Conservation (phyloP, 1,140 invertebrate species). For the Glomeris maerens region DNA sequence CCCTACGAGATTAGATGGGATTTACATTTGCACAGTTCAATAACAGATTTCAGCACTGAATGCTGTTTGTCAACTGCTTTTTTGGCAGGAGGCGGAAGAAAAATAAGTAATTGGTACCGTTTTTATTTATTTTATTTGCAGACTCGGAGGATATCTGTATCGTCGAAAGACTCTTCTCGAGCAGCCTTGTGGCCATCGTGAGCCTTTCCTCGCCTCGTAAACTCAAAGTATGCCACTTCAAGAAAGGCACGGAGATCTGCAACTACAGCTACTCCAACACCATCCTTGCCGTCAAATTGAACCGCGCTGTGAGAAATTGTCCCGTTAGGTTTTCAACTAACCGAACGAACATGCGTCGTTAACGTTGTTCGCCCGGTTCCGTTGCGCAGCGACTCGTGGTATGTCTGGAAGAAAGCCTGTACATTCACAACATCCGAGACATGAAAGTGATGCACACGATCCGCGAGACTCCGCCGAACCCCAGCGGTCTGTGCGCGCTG, state of each 20-base stretch:
- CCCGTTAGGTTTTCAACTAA: not conserved
- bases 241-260: conserved; percentile 96
- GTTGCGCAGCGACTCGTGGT: conserved; percentile 81
- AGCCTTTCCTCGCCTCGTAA: conserved; percentile 80
- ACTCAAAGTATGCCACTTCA: conserved; percentile 93
- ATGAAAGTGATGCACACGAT: conserved; percentile 99
- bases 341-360: conserved; percentile 5
- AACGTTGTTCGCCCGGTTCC: conserved; percentile 8
- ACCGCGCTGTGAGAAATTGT: conserved; percentile 63
- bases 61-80: too few relatives aligned
- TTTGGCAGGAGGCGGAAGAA: not conserved
- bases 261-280: conserved; percentile 97
- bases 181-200: conserved; percentile 89
- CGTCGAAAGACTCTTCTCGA: conserved; percentile 91
- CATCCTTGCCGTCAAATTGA: conserved; percentile 89
- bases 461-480: conserved; percentile 91
- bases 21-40: not conserved
- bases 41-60: not conserved
- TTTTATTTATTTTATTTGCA: conserved; percentile 25
- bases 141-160: conserved; percentile 77
- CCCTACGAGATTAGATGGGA: not conserved
- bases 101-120: not conserved
- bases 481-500: conserved; percentile 77
- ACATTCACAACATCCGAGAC: conserved; percentile 97
- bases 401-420: conserved; percentile 91